A percentile compares a stretch with the other conserved stretches of the same genome.
Evolutionary conservation across 2,888 invertebrate genomes (phyloP).

Genomic region (Nebria salina): DNA sequence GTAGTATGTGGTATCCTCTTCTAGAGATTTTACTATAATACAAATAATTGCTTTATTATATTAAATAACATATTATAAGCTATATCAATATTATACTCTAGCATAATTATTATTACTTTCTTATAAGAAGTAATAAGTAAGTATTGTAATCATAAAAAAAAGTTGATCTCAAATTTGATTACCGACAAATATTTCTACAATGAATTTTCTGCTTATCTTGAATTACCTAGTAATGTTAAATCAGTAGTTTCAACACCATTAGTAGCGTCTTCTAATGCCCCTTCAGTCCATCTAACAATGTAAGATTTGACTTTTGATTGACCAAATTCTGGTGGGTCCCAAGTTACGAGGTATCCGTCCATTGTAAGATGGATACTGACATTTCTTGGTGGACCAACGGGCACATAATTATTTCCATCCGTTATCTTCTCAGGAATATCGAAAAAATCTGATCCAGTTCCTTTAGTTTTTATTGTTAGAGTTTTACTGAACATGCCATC

Average conservation of each 20-base stretch:
- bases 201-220: neutral
- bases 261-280: slow-evolving; percentile 70
- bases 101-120: too few relatives aligned
- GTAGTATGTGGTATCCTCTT: slow-evolving; percentile 78
- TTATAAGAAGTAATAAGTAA: neutral
- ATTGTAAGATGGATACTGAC: slow-evolving; percentile 76
- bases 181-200: neutral
- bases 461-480: slow-evolving; percentile 77
- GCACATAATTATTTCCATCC: slow-evolving; percentile 49
- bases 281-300: slow-evolving; percentile 75
- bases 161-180: too few relatives aligned
- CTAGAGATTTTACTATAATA: slow-evolving; percentile 70
- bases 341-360: slow-evolving; percentile 80
- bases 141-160: too few relatives aligned
- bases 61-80: too few relatives aligned
- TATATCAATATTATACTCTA: too few relatives aligned
- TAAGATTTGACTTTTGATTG: slow-evolving; percentile 70
- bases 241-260: slow-evolving; percentile 76
- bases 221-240: slow-evolving; percentile 31
- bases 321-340: slow-evolving; percentile 73
- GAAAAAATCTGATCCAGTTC: slow-evolving; percentile 49
- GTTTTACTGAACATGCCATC: slow-evolving; percentile 92
- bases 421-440: slow-evolving; percentile 41
- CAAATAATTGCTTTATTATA: neutral
- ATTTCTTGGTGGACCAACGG: slow-evolving; percentile 72